A percentile compares a stretch with the other conserved stretches of the same genome.
phyloP scores from a whole-genome alignment of 2,113 vertebrate genomes.

The Lota lota region DNA sequence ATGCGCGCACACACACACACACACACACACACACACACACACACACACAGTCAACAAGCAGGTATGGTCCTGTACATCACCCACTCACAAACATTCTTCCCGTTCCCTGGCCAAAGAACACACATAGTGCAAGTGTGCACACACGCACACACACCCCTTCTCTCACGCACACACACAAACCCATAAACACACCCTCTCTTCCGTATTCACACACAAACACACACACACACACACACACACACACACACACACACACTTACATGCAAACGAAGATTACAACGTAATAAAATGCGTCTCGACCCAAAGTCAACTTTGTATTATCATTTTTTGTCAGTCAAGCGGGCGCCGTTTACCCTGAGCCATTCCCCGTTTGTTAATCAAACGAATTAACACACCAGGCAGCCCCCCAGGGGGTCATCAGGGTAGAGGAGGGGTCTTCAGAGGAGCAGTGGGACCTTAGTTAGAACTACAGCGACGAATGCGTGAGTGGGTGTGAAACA shows the following conservation, averaged over 20 bases:
- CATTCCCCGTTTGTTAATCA: too few relatives aligned
- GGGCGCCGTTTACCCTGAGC: too few relatives aligned
- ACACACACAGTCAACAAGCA: conserved; percentile 28
- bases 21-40: conserved; percentile 8
- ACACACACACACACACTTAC: conserved; percentile 10
- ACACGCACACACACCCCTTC: conserved; percentile 3
- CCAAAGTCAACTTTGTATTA: too few relatives aligned
- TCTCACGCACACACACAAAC: not conserved
- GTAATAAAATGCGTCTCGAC: too few relatives aligned
- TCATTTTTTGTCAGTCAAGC: too few relatives aligned
- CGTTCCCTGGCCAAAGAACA: conserved; percentile 41
- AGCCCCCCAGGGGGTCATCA: too few relatives aligned
- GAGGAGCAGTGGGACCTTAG: too few relatives aligned
- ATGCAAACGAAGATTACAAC: too few relatives aligned
- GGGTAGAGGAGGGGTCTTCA: too few relatives aligned
- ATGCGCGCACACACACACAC: conserved; percentile 13
- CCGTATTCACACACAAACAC: not conserved
- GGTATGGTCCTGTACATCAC: conserved; percentile 49
- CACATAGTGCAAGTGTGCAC: conserved; percentile 20
- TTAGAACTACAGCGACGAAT: too few relatives aligned
- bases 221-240: not conserved
- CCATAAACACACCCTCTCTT: conserved; percentile 6
- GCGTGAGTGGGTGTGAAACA: conserved; percentile 15
- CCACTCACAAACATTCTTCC: conserved; percentile 52
- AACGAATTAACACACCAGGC: too few relatives aligned